These are phyloP conservation scores for Mellivora capensis DNA, from an alignment of 2,113 vertebrate species.

Conservation along the genomic window DNA sequence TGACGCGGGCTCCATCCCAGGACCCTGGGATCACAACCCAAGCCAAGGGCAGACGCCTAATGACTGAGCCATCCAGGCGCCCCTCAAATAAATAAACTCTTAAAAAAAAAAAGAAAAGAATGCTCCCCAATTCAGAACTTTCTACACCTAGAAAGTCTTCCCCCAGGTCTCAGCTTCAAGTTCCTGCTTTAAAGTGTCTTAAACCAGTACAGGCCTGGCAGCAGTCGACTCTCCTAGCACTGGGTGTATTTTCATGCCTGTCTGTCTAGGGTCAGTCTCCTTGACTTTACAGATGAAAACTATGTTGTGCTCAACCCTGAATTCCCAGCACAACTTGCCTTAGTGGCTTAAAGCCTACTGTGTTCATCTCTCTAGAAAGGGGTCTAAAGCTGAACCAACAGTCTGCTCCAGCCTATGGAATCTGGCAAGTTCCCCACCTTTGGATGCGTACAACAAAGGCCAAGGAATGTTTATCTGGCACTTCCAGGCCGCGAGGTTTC, in stretches of 20 bases:
- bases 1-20: too few species aligned
- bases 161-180: neutral
- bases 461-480: constrained; percentile 84
- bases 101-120: too few species aligned
- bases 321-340: neutral
- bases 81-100: too few species aligned
- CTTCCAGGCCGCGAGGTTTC: constrained; percentile 75
- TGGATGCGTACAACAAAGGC: constrained; percentile 89
- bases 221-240: neutral
- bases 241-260: neutral
- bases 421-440: constrained; percentile 81
- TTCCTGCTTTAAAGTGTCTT: neutral
- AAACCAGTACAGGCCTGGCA: neutral
- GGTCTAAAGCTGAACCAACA: neutral
- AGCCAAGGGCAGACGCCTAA: too few species aligned
- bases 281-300: neutral
- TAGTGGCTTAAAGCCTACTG: neutral
- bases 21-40: too few species aligned
- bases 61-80: too few species aligned
- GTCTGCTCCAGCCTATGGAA: neutral
- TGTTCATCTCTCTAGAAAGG: neutral
- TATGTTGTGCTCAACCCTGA: neutral
- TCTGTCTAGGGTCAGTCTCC: neutral
- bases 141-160: neutral
- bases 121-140: neutral